Conservation (phyloP, 1,140 invertebrate genomes). For the Trachymyrmex cornetzi region DNA sequence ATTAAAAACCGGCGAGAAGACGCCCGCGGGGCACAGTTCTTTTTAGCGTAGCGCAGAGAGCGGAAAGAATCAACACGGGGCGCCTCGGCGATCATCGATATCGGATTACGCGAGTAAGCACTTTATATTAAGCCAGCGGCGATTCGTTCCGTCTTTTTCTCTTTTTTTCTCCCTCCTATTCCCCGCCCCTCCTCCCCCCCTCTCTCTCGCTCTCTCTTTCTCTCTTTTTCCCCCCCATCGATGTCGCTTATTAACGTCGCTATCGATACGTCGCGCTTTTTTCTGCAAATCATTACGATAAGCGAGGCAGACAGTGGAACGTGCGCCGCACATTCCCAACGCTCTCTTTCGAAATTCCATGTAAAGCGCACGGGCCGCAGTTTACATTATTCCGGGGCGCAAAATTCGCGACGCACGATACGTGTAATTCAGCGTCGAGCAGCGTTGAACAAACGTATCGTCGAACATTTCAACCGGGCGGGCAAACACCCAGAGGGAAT, state of each 20-base stretch:
- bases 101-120: conserved; percentile 80
- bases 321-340: not conserved
- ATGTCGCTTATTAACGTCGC: conserved; percentile 39
- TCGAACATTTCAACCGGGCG: conserved; percentile 69
- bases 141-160: conserved; percentile 39
- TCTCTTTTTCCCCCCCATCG: not conserved
- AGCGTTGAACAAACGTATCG: conserved; percentile 56
- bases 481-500: conserved; percentile 70
- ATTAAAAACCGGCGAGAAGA: conserved; percentile 73
- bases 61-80: conserved; percentile 72
- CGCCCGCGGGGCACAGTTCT: conserved; percentile 72
- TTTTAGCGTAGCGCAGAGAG: conserved; percentile 56
- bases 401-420: conserved; percentile 46
- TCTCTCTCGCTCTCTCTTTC: not conserved
- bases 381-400: conserved; percentile 39
- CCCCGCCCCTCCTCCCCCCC: too few relatives aligned
- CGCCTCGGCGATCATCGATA: conserved; percentile 76
- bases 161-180: not conserved
- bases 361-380: not conserved
- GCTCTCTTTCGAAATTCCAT: not conserved
- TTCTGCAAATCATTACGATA: conserved; percentile 8
- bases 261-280: conserved; percentile 24
- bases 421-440: conserved; percentile 57
- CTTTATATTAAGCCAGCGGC: conserved; percentile 75
- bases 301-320: not conserved